Evolutionary conservation across 1,140 invertebrate species (phyloP), one percentile per base, ranked within the genome.

Genomic region (Laupala kohalensis): DNA sequence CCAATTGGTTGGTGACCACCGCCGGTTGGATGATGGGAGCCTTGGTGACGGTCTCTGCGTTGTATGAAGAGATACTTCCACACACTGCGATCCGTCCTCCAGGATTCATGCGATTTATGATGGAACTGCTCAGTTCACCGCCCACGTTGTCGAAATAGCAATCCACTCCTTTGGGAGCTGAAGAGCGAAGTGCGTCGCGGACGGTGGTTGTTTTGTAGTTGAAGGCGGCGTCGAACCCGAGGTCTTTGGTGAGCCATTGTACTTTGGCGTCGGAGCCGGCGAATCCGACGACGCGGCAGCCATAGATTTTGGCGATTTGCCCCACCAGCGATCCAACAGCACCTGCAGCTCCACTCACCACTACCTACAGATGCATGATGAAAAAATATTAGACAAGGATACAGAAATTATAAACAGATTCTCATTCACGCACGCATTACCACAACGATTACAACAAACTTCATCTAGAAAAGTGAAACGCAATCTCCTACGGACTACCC

Each of bases 61-160:
- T 86, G 73, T 89, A 88, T 3, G 81, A 81, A 9, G 87, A 86
- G 76, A 89, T 88, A 13, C 85, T 83, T 23, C 88, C 88, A 77
- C 87, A 89, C 0, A 89, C 82, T 6, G 88, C 81, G 25, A 89
- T 80, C 70, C 88, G 79, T 12, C 88, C 88, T 73, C 79, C 83
- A 24, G 78, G 76, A 62, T 84, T 88, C 89, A 90, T 90, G 64
- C 86, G 80, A 70, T 81, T 81, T 68, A 89, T 81, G 25, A 90
- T 83, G 13, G 75, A 78, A 12, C 80, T 83, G 73, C 87, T 87
- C 62, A 89, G 84, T 77, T 88, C 84, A 25, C 88, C 88, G 29
- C 89, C 89, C 78, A 90, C 89, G 79, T 91, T 91, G 76, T 91
- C 89, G 80, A 91, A 91, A 75, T 90, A 91, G 74, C 87, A 88